Evolutionary conservation across 2,797 vertebrate genomes (phyloP).

Genomic region (Hippocampus kuda): DNA sequence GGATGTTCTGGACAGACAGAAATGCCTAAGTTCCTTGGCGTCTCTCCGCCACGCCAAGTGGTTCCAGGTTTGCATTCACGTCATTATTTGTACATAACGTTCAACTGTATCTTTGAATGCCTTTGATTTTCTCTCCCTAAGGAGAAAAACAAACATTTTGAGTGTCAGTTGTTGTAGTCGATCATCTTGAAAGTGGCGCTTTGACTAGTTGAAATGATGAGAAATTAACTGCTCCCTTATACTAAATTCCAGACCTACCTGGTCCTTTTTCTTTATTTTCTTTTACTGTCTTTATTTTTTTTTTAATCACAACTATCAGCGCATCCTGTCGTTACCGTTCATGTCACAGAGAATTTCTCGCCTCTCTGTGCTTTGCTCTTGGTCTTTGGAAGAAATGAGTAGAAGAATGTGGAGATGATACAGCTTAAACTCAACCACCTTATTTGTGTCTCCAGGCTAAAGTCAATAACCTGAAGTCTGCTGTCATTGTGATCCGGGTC

Average conservation of each 20-base stretch:
- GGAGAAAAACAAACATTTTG: slow-evolving; percentile 23
- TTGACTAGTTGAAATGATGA: slow-evolving; percentile 6
- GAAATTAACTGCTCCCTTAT: slow-evolving; percentile 24
- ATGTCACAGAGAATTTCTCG: slow-evolving; percentile 13
- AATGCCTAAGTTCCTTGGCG: slow-evolving; percentile 99
- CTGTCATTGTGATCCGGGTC: slow-evolving; percentile 87
- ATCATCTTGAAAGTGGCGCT: slow-evolving; percentile 13
- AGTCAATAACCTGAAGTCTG: slow-evolving; percentile 81
- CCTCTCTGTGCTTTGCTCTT: slow-evolving; percentile 20
- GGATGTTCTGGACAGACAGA: slow-evolving; percentile 99
- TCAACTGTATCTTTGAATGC: slow-evolving; percentile 44
- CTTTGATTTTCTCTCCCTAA: slow-evolving; percentile 19
- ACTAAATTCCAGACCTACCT: slow-evolving; percentile 23
- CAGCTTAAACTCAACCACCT: not conserved
- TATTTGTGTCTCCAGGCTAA: slow-evolving; percentile 76
- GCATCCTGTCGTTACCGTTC: not conserved
- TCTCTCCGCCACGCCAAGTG: slow-evolving; percentile 99
- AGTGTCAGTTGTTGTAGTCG: slow-evolving; percentile 14
- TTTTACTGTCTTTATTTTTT: not conserved
- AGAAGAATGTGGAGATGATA: slow-evolving; percentile 7
- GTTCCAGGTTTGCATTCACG: slow-evolving; percentile 99
- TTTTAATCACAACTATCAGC: not conserved
- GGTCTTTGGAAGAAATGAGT: slow-evolving; percentile 14
- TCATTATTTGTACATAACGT: slow-evolving; percentile 80
- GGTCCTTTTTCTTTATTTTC: slow-evolving; percentile 2